phyloP scores from a whole-genome alignment of 1,140 invertebrate species.

The Tenebrio molitor region DNA sequence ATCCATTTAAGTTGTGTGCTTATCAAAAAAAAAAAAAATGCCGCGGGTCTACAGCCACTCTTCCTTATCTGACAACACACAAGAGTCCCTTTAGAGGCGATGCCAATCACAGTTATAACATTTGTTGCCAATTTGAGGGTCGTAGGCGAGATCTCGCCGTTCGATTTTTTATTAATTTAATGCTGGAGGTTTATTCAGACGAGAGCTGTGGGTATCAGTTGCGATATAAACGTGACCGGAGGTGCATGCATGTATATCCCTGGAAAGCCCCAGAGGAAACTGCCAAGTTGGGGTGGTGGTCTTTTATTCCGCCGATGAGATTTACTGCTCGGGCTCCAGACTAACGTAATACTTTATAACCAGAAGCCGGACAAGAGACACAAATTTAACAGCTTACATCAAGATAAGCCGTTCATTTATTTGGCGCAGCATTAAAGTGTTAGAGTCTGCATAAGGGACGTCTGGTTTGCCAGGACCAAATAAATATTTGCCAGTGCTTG shows the following conservation, averaged over 20 bases:
- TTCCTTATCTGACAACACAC: slow-evolving; percentile 9
- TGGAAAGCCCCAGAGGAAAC: slow-evolving; percentile 19
- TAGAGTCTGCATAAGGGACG: not conserved
- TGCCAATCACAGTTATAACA: slow-evolving; percentile 29
- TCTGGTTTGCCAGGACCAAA: not conserved
- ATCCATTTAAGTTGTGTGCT: slow-evolving; percentile 15
- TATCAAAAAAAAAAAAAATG: slow-evolving; percentile 12
- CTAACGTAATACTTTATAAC: slow-evolving; percentile 24
- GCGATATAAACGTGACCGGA: slow-evolving; percentile 26
- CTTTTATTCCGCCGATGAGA: slow-evolving; percentile 36
- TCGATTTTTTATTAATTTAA: slow-evolving; percentile 18
- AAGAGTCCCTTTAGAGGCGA: not conserved
- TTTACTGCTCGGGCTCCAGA: not conserved
- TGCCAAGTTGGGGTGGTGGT: slow-evolving; percentile 12
- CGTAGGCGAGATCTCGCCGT: not conserved
- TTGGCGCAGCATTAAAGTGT: not conserved
- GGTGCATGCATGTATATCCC: not conserved
- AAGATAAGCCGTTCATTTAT: slow-evolving; percentile 34
- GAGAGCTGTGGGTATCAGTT: slow-evolving; percentile 11
- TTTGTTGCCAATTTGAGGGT: slow-evolving; percentile 9
- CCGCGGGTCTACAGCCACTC: not conserved
- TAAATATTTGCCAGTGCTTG: not conserved
- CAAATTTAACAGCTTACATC: slow-evolving; percentile 19
- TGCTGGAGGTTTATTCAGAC: slow-evolving; percentile 13
- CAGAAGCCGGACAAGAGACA: slow-evolving; percentile 23